These are phyloP conservation scores for Drosophila anomelani DNA, from an alignment of 2,888 invertebrate genomes.

Conservation along the genomic window DNA sequence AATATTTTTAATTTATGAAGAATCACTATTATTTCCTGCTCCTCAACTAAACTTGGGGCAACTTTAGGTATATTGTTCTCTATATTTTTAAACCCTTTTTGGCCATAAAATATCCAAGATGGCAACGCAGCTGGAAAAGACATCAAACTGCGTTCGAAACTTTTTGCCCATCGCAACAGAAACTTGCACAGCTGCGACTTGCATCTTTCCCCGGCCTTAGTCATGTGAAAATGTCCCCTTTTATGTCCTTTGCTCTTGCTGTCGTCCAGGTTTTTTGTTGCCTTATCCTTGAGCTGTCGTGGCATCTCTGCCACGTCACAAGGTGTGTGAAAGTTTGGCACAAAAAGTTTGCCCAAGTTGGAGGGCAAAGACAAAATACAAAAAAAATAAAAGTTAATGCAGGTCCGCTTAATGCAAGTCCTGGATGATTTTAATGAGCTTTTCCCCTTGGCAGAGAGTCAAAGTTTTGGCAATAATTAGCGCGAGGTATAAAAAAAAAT, in stretches of 20 bases:
- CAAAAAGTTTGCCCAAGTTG: constrained; percentile 27
- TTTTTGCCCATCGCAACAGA: constrained; percentile 47
- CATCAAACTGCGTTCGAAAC: constrained; percentile 60
- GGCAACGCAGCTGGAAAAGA: constrained; percentile 43
- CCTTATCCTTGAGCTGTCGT: constrained; percentile 30
- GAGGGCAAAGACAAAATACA: constrained; percentile 1
- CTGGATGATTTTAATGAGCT: constrained; percentile 70
- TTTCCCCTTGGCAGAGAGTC: constrained; percentile 39
- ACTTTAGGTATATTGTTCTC: background rate
- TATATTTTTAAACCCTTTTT: background rate
- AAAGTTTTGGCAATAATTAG: constrained; percentile 44
- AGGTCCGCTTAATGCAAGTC: constrained; percentile 46
- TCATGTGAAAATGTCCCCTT: constrained; percentile 58
- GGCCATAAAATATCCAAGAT: constrained; percentile 17
- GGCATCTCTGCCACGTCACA: constrained; percentile 44
- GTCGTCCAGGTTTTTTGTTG: constrained; percentile 7
- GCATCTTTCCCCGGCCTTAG: constrained; percentile 34
- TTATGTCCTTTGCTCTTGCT: constrained; percentile 2
- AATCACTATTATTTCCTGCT: background rate
- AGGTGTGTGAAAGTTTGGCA: constrained; percentile 63
- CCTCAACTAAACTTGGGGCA: background rate
- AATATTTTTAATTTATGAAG: background rate
- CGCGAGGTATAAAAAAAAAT: constrained; percentile 16
- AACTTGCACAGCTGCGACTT: constrained; percentile 54
- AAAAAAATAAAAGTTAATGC: constrained; percentile 35